These are phyloP conservation scores for Myxocyprinus asiaticus DNA, from an alignment of 2,113 vertebrate species.

Conservation along the genomic window DNA sequence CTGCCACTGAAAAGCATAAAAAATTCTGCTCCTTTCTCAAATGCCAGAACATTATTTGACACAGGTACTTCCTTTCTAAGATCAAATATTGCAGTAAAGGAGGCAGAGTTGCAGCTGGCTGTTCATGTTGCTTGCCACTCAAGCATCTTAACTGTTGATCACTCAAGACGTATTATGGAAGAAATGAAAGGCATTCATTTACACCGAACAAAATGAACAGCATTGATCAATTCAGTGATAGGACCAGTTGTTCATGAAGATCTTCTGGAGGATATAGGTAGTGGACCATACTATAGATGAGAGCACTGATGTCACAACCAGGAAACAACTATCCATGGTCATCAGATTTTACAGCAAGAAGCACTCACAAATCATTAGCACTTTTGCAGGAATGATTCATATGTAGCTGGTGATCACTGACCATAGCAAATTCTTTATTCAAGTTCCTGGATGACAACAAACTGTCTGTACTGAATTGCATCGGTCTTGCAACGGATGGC, in stretches of 20 bases:
- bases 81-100: neutral
- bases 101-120: constrained; percentile 3
- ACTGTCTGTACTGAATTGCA: too few relatives aligned
- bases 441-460: neutral
- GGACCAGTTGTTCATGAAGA: neutral
- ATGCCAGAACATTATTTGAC: too few relatives aligned
- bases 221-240: too few relatives aligned
- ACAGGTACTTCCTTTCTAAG: neutral
- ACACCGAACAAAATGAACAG: constrained; percentile 1
- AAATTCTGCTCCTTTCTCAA: too few relatives aligned
- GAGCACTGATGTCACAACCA: too few relatives aligned
- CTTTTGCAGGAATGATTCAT: neutral
- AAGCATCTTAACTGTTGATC: constrained; percentile 6
- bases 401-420: too few relatives aligned
- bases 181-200: constrained; percentile 1
- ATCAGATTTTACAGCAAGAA: neutral
- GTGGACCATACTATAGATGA: neutral
- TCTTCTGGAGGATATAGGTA: neutral
- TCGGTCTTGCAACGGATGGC: neutral
- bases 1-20: too few relatives aligned
- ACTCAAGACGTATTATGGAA: neutral
- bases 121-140: constrained; percentile 10
- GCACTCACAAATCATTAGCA: too few relatives aligned
- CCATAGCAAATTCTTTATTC: neutral
- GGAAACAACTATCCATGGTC: neutral